Percentiles rank a stretch among this genome's conserved stretches.
Conservation (phyloP, 1,140 invertebrate genomes). For the Gryllus bimaculatus region DNA sequence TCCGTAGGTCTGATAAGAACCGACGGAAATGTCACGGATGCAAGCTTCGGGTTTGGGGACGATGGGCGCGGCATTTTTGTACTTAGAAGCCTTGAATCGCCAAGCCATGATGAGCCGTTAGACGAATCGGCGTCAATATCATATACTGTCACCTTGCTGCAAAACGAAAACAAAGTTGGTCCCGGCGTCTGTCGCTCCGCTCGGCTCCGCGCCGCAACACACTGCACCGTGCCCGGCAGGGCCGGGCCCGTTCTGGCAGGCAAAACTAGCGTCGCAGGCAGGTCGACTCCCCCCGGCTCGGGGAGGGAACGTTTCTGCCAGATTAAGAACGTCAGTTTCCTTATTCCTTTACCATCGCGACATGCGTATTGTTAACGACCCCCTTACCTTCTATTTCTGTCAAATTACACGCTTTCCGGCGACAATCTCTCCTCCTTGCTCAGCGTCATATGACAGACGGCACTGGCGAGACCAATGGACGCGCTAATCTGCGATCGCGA, state of each 20-base stretch:
- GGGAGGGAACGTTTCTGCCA: too few relatives aligned
- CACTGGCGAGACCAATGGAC: background rate
- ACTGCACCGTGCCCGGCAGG: background rate
- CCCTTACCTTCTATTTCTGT: background rate
- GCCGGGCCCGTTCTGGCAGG: background rate
- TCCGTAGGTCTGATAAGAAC: constrained; percentile 84
- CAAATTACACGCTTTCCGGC: background rate
- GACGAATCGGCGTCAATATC: background rate
- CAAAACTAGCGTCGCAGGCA: background rate
- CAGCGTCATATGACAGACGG: background rate
- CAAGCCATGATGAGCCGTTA: constrained; percentile 62
- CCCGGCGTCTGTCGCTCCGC: background rate
- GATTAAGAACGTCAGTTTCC: too few relatives aligned
- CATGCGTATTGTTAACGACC: background rate
- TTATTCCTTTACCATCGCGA: too few relatives aligned
- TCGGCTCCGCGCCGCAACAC: background rate
- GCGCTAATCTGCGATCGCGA: too few relatives aligned
- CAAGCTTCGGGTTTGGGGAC: constrained; percentile 85
- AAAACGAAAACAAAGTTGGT: background rate
- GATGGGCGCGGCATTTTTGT: constrained; percentile 91
- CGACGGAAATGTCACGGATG: constrained; percentile 79
- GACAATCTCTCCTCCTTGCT: background rate
- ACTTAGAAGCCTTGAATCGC: constrained; percentile 94
- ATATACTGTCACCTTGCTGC: background rate
- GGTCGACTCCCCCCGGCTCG: too few relatives aligned